A percentile compares a stretch with the other conserved stretches of the same genome.
Conservation (phyloP, 2,888 invertebrate genomes). For the Noctua janthina region DNA sequence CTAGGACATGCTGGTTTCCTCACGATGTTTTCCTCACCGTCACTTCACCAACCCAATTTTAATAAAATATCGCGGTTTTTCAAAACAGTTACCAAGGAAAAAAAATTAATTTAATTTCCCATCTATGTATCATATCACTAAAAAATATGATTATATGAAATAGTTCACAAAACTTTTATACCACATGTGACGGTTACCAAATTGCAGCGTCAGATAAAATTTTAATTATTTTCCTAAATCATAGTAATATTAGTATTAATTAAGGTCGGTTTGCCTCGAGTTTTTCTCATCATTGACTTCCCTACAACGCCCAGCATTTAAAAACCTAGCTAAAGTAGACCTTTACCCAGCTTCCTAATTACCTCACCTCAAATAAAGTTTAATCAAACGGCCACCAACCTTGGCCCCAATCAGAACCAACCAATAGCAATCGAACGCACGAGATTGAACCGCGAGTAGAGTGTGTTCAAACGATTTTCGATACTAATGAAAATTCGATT, state of each 20-base stretch:
- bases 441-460: constrained; percentile 54
- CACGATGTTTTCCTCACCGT: too few relatives aligned
- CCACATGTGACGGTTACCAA: not conserved
- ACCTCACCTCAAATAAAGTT: constrained; percentile 5
- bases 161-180: not conserved
- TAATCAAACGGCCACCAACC: not conserved
- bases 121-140: not conserved
- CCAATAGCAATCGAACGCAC: constrained; percentile 34
- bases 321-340: not conserved
- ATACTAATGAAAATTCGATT: constrained; percentile 63
- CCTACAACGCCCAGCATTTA: not conserved
- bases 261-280: not conserved
- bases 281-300: not conserved
- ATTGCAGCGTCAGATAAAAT: not conserved
- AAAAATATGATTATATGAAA: not conserved
- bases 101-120: too few relatives aligned
- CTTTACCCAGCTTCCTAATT: not conserved
- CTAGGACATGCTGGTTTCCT: too few relatives aligned
- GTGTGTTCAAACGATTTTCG: constrained; percentile 54
- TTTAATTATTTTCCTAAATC: not conserved
- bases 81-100: not conserved
- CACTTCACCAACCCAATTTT: too few relatives aligned
- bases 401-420: constrained; percentile 49
- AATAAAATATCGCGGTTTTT: not conserved
- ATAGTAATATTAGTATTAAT: not conserved